Evolutionary conservation across 92 coral and sea anemone species (phyloP).

Genomic region (Epizoanthus ramosus): DNA sequence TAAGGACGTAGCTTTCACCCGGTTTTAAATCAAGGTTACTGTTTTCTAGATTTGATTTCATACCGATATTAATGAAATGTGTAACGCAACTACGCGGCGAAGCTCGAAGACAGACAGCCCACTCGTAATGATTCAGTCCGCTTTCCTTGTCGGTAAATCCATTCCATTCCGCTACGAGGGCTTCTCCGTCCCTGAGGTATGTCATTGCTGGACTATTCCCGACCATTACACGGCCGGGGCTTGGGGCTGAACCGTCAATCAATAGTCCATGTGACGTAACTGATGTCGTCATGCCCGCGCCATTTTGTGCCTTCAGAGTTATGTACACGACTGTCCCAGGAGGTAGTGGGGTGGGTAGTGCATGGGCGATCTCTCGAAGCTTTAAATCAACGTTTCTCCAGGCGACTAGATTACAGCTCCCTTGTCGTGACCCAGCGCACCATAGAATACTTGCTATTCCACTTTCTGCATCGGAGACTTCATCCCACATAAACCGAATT

Average conservation of each 20-base stretch:
- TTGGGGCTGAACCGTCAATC: constrained; percentile 82
- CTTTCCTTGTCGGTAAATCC: constrained; percentile 89
- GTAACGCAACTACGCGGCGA: constrained; percentile 65
- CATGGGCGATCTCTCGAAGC: constrained; percentile 15
- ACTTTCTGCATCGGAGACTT: constrained; percentile 68
- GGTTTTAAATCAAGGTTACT: constrained; percentile 76
- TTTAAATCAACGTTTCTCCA: constrained; percentile 55
- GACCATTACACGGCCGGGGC: constrained; percentile 64
- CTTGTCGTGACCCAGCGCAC: constrained; percentile 69
- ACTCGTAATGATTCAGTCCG: constrained; percentile 74
- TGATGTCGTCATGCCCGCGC: constrained; percentile 73
- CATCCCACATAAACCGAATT: constrained; percentile 66
- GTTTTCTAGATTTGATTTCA: constrained; percentile 48
- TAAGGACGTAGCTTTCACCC: constrained; percentile 70
- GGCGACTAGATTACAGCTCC: constrained; percentile 58
- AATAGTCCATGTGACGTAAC: constrained; percentile 59
- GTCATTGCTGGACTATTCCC: constrained; percentile 60
- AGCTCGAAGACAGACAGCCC: constrained; percentile 74
- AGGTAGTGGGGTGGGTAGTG: constrained; percentile 61
- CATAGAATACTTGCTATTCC: constrained; percentile 57
- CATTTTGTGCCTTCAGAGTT: constrained; percentile 69
- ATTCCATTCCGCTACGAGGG: constrained; percentile 70
- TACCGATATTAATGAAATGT: constrained; percentile 64
- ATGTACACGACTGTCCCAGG: constrained; percentile 69
- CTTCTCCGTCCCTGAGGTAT: constrained; percentile 66